Percentiles rank a stretch among this genome's conserved stretches.
Conservation (phyloP, 2,888 invertebrate species). For the Oscheius onirici region DNA sequence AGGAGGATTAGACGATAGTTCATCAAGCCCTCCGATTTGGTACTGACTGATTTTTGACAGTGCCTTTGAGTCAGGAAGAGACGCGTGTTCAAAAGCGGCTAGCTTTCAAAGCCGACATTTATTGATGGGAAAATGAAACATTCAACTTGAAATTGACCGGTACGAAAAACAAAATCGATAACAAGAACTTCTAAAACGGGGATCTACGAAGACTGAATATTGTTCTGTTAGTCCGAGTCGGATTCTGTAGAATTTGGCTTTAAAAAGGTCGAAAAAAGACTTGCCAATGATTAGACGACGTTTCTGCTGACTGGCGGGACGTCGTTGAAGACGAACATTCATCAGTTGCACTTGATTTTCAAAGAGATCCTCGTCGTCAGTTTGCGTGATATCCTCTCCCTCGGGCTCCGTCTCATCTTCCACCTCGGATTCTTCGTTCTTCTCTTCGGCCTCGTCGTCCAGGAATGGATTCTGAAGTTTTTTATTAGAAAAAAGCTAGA, state of each 20-base stretch:
- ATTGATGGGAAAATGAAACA: too few species aligned
- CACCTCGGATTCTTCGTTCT: not conserved
- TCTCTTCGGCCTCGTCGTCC: constrained; percentile 26
- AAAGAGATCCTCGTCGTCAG: constrained; percentile 20
- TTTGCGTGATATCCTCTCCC: constrained; percentile 6
- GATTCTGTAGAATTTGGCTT: not conserved
- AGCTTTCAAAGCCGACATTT: too few species aligned
- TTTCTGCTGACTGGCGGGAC: not conserved
- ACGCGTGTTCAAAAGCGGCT: too few species aligned
- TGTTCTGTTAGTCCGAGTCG: not conserved
- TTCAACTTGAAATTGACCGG: too few species aligned
- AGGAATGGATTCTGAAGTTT: constrained; percentile 18
- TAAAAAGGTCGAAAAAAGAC: not conserved
- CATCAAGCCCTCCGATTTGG: too few species aligned
- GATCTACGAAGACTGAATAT: too few species aligned
- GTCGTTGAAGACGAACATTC: not conserved
- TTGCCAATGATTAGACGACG: not conserved
- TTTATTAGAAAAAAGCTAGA: not conserved
- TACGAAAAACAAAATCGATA: too few species aligned
- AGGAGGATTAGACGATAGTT: too few species aligned
- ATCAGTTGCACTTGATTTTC: not conserved
- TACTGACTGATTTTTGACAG: too few species aligned
- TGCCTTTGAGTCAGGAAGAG: too few species aligned
- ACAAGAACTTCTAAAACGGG: too few species aligned
- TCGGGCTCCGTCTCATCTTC: constrained; percentile 25